Evolutionary conservation across 2,888 invertebrate genomes (phyloP), one percentile per base, ranked within the genome.

Genomic region (Lamellibrachia satsuma): DNA sequence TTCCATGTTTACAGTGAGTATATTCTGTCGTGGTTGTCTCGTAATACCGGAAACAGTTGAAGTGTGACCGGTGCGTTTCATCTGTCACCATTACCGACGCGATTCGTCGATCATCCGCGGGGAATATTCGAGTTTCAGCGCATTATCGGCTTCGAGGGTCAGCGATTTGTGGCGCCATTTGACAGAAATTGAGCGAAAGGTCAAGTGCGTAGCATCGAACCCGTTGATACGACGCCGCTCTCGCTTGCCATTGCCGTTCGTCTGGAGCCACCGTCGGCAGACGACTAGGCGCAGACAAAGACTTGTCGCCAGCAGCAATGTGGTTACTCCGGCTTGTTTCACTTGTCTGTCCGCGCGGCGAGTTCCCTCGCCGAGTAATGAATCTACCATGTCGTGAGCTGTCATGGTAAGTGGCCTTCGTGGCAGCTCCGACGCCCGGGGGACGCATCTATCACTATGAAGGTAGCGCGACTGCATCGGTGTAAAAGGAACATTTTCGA

Each of bases 191-290:
- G 75, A 75, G 75, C 75, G 11, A 6, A 15, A n/a, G 75, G 75
- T 75, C 22, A 75, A 22, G 75, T 75, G 75, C 22, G 75, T 75
- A 75, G n/a, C 75, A 75, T 75, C 75, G 75, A 75, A 75, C 75
- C 75, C 75, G n/a, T 75, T 75, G 75, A 75, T 75, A 75, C 75
- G 75, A 75, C 75, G 75, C 75, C 75, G 22, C 15, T 75, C 75
- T 15, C 6, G 75, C 75, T 1, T 2, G 75, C 75, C n/a, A 22
- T 22, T 39, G 75, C 4, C 75, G 75, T 75, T 22, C 75, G 75
- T 75, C 75, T 75, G 75, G 75, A 75, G 75, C 75, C 75, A 75
- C 6, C 75, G 22, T n/a, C 75, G 75, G 75, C 75, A 75, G 75
- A 75, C 75, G 75, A 11, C 22, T 15, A 75, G 15, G n/a, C 22